phyloP scores from a whole-genome alignment of 2,888 invertebrate species.

The Drosophila koepferae region DNA sequence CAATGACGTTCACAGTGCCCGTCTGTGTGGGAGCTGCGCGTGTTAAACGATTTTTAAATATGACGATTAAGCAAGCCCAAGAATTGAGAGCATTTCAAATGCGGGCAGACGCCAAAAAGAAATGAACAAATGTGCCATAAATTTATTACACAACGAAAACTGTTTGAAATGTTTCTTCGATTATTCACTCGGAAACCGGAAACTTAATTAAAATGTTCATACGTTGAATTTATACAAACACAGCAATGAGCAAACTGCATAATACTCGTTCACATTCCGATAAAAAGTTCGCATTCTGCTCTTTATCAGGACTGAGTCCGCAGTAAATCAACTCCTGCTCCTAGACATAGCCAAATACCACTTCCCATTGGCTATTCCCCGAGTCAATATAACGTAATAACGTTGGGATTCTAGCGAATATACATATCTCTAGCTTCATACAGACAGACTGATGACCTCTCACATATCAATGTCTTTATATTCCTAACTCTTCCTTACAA shows the following conservation, averaged over 20 bases:
- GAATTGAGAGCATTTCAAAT: constrained; percentile 13
- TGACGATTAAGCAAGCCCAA: constrained; percentile 17
- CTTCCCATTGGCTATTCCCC: too few relatives aligned
- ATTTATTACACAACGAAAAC: not conserved
- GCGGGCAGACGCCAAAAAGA: constrained; percentile 7
- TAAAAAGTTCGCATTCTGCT: not conserved
- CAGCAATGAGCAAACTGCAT: too few relatives aligned
- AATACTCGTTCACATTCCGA: too few relatives aligned
- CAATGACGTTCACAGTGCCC: constrained; percentile 7
- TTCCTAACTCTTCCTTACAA: not conserved
- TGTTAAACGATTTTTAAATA: constrained; percentile 23
- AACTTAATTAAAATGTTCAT: constrained; percentile 1
- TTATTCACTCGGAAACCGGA: not conserved
- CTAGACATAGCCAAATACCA: too few relatives aligned
- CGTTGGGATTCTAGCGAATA: too few relatives aligned
- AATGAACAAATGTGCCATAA: not conserved
- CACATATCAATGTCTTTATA: not conserved
- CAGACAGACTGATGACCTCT: too few relatives aligned
- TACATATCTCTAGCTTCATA: too few relatives aligned
- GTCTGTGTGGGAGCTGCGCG: constrained; percentile 7
- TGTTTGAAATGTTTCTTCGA: not conserved
- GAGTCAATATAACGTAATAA: too few relatives aligned
- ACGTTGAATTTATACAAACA: not conserved
- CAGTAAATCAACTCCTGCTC: not conserved
- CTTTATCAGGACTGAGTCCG: not conserved